Evolutionary conservation across 2,113 vertebrate species (phyloP).

Genomic region (Spea bombifrons): DNA sequence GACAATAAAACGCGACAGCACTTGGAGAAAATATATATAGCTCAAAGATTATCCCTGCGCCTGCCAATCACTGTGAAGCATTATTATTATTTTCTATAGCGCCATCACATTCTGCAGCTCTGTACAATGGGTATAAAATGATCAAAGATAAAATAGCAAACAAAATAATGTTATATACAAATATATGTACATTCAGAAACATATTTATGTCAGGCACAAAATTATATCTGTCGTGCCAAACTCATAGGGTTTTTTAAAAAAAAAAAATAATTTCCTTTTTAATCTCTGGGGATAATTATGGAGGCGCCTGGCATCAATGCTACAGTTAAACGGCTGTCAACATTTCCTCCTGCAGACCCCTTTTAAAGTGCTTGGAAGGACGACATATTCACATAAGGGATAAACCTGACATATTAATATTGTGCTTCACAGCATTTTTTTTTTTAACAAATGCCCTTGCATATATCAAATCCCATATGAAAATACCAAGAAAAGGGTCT

Average conservation of each 20-base stretch:
- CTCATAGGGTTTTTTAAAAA: neutral
- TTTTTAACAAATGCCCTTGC: too few species aligned
- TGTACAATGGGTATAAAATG: too few species aligned
- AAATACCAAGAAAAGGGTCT: too few species aligned
- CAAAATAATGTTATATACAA: too few species aligned
- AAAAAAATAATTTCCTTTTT: neutral
- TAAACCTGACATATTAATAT: neutral
- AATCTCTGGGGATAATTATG: constrained; percentile 4
- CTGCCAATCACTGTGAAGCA: neutral
- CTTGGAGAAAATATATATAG: constrained; percentile 56
- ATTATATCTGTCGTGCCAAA: neutral
- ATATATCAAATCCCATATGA: too few species aligned
- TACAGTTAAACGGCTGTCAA: constrained; percentile 1
- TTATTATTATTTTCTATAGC: too few species aligned
- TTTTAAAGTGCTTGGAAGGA: neutral
- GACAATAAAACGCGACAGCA: constrained; percentile 44
- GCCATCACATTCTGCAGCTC: too few species aligned
- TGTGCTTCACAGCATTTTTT: too few species aligned
- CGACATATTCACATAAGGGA: neutral
- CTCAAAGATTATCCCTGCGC: constrained; percentile 58
- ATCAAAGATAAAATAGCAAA: neutral
- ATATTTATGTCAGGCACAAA: neutral
- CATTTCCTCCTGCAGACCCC: neutral
- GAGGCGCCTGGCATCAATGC: constrained; percentile 6
- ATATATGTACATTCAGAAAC: too few species aligned